phyloP scores from a whole-genome alignment of 2,888 invertebrate genomes.

The Flexamia atlantica region DNA sequence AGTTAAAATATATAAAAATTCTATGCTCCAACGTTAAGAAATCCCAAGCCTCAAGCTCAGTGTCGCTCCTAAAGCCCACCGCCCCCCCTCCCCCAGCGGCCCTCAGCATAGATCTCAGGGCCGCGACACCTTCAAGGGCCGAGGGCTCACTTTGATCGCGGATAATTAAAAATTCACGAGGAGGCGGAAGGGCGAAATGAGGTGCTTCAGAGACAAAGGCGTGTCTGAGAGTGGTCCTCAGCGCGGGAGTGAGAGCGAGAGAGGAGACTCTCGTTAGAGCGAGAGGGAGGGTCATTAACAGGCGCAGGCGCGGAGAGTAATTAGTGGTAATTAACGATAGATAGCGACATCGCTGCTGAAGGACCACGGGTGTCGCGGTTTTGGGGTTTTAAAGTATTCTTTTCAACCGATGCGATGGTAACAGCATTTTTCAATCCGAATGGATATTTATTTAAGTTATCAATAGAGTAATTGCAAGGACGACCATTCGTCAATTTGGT shows the following conservation, averaged over 20 bases:
- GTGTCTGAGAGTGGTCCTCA: neutral
- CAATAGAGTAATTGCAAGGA: too few species aligned
- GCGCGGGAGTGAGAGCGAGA: neutral
- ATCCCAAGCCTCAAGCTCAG: neutral
- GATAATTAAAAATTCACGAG: slow-evolving; percentile 56
- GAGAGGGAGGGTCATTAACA: slow-evolving; percentile 29
- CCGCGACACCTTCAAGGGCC: neutral
- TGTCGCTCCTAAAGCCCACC: too few species aligned
- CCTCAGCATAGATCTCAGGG: neutral
- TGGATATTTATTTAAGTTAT: too few species aligned
- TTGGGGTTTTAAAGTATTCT: neutral
- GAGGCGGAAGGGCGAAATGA: slow-evolving; percentile 51
- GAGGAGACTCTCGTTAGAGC: slow-evolving; percentile 39
- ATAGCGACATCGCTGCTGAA: neutral
- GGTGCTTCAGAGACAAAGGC: slow-evolving; percentile 43
- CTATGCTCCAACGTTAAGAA: too few species aligned
- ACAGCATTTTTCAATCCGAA: too few species aligned
- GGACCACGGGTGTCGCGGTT: neutral
- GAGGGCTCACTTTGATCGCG: slow-evolving; percentile 39
- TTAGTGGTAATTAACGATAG: slow-evolving; percentile 16
- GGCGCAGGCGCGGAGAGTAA: slow-evolving; percentile 30
- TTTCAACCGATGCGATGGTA: too few species aligned
- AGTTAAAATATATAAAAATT: too few species aligned
- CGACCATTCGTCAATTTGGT: too few species aligned
- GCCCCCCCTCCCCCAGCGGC: too few species aligned